Base-by-base conservation (phyloP, 2,888 invertebrate species). In the Colostygia pectinataria region DNA sequence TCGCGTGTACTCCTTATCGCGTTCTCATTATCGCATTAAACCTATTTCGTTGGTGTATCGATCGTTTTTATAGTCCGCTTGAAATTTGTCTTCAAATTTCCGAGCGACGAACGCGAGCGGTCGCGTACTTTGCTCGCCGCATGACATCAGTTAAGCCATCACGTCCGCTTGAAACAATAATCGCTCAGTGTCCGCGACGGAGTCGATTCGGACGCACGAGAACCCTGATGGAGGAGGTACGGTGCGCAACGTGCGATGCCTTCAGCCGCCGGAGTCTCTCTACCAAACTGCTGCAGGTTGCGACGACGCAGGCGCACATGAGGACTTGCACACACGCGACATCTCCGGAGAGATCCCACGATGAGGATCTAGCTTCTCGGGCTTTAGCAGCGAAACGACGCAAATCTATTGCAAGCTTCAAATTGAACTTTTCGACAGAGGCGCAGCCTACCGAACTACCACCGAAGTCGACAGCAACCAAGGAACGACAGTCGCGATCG, bases 71-170 rank as follows among this genome's bases (percentile, higher is more conserved):
- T 65, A 70, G 71, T 64, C 66, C 65, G 68, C 65, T 66, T 67
- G 66, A 74, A 71, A 74, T 65, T 67, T 73, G 79, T 80, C 81
- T 84, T 80, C 75, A 79, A 74, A 79, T 83, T 59, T 79, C 77
- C 73, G 79, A 79, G 80, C 72, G 72, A 66, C 75, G 75, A 74
- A 71, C 73, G 76, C 67, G 81, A 80, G 69, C 77, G 77, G 79
- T 80, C 78, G 83, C 81, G 78, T 76, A 74, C 77, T 73, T 74
- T 75, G 83, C 75, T 74, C 77, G 83, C 74, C 77, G 83, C 84
- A 89, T 90, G 90, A 90, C 90, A 90, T 90, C 90, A 88, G 90
- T 90, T 88, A 85, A 87, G 79, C 77, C 74, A 81, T 74, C 80
- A 79, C 89, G 86, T 84, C 86, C 86, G 88, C 69, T 82, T 73